Conservation (phyloP, 1,140 invertebrate genomes). For the Drosophila neocordata region DNA sequence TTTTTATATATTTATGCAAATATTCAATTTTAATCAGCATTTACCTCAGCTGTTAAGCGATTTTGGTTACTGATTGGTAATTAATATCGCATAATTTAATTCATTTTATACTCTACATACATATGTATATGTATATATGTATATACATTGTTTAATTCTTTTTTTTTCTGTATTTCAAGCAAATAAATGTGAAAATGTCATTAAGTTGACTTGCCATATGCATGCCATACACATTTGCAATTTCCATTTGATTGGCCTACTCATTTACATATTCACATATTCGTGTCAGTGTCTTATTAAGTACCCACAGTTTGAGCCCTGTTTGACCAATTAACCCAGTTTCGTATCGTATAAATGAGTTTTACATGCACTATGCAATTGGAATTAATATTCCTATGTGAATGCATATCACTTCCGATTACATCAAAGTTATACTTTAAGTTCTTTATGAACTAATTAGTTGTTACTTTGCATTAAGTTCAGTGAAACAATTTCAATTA, state of each 20-base stretch:
- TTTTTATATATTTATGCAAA: neutral
- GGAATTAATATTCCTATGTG: neutral
- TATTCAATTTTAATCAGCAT: constrained; percentile 2
- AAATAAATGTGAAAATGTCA: constrained; percentile 61
- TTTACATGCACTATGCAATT: constrained; percentile 40
- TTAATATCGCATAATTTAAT: constrained; percentile 56
- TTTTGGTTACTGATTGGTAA: constrained; percentile 13
- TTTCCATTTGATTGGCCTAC: constrained; percentile 23
- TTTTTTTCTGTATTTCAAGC: constrained; percentile 39
- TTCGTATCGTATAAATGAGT: constrained; percentile 35
- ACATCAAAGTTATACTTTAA: no score
- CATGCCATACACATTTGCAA: constrained; percentile 15
- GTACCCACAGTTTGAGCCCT: constrained; percentile 27
- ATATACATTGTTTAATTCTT: neutral
- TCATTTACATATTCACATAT: constrained; percentile 2
- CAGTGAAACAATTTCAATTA: no score
- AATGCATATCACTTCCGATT: neutral
- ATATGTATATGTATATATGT: neutral
- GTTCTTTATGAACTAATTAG: no score
- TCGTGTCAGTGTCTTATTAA: constrained; percentile 48
- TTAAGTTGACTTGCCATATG: constrained; percentile 39
- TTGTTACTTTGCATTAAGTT: no score
- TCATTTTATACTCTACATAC: constrained; percentile 27
- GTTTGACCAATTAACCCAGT: constrained; percentile 69
- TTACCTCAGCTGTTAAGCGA: neutral